Evolutionary conservation across 2,113 vertebrate species (phyloP).

Genomic region (Bubo bubo): DNA sequence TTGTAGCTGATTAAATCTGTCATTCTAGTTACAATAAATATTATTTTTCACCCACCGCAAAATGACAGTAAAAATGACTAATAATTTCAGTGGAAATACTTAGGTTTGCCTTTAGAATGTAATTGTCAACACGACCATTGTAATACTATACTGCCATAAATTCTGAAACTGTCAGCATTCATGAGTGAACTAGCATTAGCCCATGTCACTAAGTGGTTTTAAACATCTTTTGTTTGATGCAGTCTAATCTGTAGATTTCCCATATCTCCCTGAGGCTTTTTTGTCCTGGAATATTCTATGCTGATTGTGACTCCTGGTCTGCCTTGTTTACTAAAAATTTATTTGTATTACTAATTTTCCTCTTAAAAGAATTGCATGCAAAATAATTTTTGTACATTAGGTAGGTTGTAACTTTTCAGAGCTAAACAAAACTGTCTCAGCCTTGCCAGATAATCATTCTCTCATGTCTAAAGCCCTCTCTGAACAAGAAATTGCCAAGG

Average conservation of each 20-base stretch:
- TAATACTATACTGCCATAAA: background rate
- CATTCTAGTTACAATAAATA: background rate
- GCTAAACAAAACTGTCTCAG: background rate
- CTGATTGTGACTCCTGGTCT: background rate
- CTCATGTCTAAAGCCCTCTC: background rate
- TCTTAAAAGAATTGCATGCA: background rate
- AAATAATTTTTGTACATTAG: background rate
- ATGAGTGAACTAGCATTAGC: background rate
- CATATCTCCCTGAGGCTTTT: background rate
- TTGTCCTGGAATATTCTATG: background rate
- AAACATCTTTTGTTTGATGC: background rate
- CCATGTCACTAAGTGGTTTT: background rate
- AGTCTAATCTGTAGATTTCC: background rate
- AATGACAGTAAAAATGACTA: background rate
- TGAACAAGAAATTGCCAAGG: background rate
- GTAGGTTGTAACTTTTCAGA: background rate
- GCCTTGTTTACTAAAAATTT: background rate
- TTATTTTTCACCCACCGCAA: background rate
- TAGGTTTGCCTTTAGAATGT: background rate
- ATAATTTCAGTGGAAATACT: background rate
- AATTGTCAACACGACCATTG: rapidly evolving
- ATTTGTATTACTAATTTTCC: background rate
- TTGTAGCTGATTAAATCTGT: background rate
- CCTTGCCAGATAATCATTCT: background rate
- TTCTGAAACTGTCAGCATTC: background rate